Base-by-base conservation (phyloP, 1,140 invertebrate genomes). In the Drosophila fuyamai region DNA sequence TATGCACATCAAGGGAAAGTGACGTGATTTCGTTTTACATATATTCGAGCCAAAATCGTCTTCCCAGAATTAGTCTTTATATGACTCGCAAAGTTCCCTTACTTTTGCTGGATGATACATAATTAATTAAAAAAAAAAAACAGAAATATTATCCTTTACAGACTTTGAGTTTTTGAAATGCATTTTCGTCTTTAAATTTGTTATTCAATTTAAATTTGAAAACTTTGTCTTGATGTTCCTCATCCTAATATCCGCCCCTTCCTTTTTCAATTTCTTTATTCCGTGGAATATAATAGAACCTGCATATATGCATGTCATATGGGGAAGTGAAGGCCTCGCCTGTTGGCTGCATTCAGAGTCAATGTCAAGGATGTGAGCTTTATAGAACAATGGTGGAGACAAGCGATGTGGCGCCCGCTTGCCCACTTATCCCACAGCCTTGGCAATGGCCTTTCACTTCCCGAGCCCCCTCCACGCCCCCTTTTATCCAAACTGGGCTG, bases 351-450 rank as follows among this genome's bases (percentile, higher is more conserved):
- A 80, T 62, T 44, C 66, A 85, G 73, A 82, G 82, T 60, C 83
- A 86, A 76, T 88, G 83, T 86, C 83, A 86, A 88, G 83, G 84
- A 88, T 89, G 76, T 44, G 44, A 73, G 63, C 70, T 81, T 65
- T 32, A 46, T 41, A 43, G 60, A 70, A 82, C 84, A 86, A 86
- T 83, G 62, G 67, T 50, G 61, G 41, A 65, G 43, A 50, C 67
- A 75, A 63, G 56, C 51, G 71, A 13, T 73, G 60, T 53, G 59
- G 56, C 79, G 84, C 83, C 83, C 66, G 61, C 63, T 79, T 86
- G 79, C 83, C 82, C 62, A 66, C 70, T 83, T 88, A 63, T 66
- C 59, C 77, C 77, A 59, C 53, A 70, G 77, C 70, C 81, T 41
- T 61, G 61, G 56, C 74, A 81, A 44, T 48, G 61, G 53, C 51